Percentiles rank a stretch among this genome's conserved stretches.
Conservation (phyloP, 2,797 vertebrate species). For the Notoglanidium macrostoma region DNA sequence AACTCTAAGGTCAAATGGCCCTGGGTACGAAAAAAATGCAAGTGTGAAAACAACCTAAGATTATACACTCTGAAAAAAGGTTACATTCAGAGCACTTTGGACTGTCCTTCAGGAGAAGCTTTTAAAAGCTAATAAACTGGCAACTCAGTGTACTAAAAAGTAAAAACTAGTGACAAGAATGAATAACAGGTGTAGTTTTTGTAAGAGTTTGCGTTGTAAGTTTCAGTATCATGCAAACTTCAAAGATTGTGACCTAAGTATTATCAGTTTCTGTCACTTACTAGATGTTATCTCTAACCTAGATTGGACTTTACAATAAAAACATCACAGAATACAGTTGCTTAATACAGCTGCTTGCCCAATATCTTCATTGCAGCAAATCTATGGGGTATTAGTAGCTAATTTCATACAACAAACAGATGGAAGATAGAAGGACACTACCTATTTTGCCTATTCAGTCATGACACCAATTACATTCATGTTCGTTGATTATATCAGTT, state of each 20-base stretch:
- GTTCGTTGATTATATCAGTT: not conserved
- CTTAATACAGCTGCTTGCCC: not conserved
- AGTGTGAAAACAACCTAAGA: not conserved
- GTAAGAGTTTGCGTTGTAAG: constrained; percentile 4
- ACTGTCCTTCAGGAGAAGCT: not conserved
- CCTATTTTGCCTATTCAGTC: not conserved
- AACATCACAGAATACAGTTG: not conserved
- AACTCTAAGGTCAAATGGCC: not conserved
- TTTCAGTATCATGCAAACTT: constrained; percentile 11
- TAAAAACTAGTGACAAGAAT: not conserved
- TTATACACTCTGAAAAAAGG: not conserved
- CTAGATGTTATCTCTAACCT: not conserved
- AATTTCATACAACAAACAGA: not conserved
- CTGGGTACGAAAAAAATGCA: not conserved
- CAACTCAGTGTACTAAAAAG: not conserved
- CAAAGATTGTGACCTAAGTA: not conserved
- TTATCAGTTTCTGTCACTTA: not conserved
- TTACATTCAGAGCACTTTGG: not conserved
- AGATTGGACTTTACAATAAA: not conserved
- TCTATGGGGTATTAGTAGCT: not conserved
- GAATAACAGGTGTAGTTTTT: not conserved
- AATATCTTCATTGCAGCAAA: not conserved
- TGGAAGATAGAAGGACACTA: not conserved
- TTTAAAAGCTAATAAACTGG: not conserved
- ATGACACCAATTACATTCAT: not conserved